phyloP scores from a whole-genome alignment of 2,888 invertebrate species.

The Malthinus seriepunctatus region DNA sequence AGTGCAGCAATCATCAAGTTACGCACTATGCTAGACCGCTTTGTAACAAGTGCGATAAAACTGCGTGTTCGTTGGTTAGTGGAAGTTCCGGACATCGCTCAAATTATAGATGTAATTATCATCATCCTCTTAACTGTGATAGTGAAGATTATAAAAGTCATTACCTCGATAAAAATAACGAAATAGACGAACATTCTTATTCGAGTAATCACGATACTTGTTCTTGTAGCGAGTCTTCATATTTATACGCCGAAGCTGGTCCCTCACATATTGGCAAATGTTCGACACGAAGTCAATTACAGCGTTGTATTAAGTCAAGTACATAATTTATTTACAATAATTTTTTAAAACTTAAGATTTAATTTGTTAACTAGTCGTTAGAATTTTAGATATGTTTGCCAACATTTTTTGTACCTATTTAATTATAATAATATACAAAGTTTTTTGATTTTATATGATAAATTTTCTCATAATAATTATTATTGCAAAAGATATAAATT shows the following conservation, averaged over 20 bases:
- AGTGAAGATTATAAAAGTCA: slow-evolving; percentile 46
- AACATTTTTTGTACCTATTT: too few species aligned
- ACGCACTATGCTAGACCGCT: slow-evolving; percentile 41
- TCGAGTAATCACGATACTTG: slow-evolving; percentile 60
- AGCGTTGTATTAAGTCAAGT: slow-evolving; percentile 35
- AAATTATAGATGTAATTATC: slow-evolving; percentile 46
- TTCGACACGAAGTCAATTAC: slow-evolving; percentile 43
- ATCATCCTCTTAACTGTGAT: slow-evolving; percentile 49
- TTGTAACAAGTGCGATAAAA: slow-evolving; percentile 51
- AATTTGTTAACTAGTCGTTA: too few species aligned
- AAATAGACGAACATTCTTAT: slow-evolving; percentile 58
- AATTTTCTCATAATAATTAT: too few species aligned
- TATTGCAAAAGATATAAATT: too few species aligned
- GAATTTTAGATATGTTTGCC: too few species aligned
- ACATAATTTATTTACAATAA: too few species aligned
- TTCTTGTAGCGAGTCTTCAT: slow-evolving; percentile 67
- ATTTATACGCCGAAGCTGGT: slow-evolving; percentile 64
- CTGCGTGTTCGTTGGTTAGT: slow-evolving; percentile 51
- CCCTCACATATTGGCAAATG: slow-evolving; percentile 44
- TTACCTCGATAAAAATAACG: slow-evolving; percentile 56
- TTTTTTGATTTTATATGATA: too few species aligned
- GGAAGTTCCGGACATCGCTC: slow-evolving; percentile 50
- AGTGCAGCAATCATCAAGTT: slow-evolving; percentile 33
- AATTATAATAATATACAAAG: too few species aligned
- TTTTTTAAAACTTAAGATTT: too few species aligned